Percentiles rank a stretch among this genome's conserved stretches.
These are phyloP conservation scores for Polypterus senegalus DNA, from an alignment of 2,113 vertebrate species.

Conservation along the genomic window DNA sequence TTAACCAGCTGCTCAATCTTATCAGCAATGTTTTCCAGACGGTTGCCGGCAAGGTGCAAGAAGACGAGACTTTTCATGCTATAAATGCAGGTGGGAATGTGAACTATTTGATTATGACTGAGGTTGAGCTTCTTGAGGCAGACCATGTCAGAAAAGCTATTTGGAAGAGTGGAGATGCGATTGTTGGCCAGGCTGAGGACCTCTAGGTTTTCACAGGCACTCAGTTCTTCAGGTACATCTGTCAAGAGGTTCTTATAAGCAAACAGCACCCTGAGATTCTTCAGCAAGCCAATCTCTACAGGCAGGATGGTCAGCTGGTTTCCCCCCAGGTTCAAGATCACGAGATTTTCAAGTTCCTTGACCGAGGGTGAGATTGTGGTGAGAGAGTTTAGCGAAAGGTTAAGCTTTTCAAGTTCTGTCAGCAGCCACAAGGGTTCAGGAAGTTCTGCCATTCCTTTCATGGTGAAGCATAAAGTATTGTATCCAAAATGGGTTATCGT, in stretches of 20 bases:
- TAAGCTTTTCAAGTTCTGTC: constrained; percentile 77
- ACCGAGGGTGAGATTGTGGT: constrained; percentile 53
- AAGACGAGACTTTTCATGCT: constrained; percentile 70
- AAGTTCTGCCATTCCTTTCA: constrained; percentile 58
- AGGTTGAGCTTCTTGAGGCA: constrained; percentile 78
- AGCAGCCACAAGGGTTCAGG: constrained; percentile 81
- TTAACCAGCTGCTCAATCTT: constrained; percentile 72
- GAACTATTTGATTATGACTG: constrained; percentile 71
- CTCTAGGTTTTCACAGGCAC: constrained; percentile 64
- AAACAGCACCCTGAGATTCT: constrained; percentile 73
- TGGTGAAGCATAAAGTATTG: constrained; percentile 69
- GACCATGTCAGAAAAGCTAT: constrained; percentile 51
- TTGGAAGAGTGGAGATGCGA: constrained; percentile 62
- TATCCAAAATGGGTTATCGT: constrained; percentile 48
- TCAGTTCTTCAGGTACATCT: constrained; percentile 74
- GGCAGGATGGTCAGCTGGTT: constrained; percentile 72
- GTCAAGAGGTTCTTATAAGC: constrained; percentile 72
- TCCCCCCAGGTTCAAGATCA: constrained; percentile 73
- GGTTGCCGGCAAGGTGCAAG: constrained; percentile 78
- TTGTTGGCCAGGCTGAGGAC: constrained; percentile 88
- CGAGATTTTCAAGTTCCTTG: constrained; percentile 66
- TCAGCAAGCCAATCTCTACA: constrained; percentile 69
- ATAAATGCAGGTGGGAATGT: constrained; percentile 80
- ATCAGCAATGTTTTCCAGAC: constrained; percentile 75
- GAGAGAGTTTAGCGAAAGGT: constrained; percentile 76